Conservation (phyloP, 2,113 vertebrate species). For the Chroicocephalus ridibundus region DNA sequence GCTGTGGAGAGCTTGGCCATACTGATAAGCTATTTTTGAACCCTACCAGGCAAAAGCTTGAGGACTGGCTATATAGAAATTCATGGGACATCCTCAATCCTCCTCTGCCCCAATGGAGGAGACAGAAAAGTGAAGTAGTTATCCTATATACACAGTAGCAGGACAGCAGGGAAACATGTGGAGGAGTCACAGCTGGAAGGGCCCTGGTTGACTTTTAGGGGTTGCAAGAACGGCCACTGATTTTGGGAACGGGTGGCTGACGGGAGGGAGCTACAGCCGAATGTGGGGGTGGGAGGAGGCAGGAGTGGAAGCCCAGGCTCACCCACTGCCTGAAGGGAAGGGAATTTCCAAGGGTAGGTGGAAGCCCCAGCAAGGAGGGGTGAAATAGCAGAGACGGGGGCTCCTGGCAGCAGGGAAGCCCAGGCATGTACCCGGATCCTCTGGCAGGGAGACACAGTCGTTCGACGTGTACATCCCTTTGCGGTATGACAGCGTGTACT, state of each 20-base stretch:
- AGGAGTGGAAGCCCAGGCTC: background rate
- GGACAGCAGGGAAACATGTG: background rate
- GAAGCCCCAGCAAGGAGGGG: background rate
- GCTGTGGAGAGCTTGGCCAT: background rate
- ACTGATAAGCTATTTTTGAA: background rate
- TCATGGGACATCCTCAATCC: background rate
- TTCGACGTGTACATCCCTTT: accelerated
- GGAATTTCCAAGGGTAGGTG: background rate
- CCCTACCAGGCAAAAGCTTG: background rate
- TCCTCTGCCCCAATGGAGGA: background rate
- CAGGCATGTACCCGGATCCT: background rate
- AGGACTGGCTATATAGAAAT: background rate
- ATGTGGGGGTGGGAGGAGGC: background rate
- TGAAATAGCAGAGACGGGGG: background rate
- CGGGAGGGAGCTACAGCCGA: background rate
- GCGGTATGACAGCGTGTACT: accelerated
- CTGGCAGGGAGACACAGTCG: accelerated
- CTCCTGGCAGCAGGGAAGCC: background rate
- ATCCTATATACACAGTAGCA: background rate
- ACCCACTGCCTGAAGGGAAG: background rate
- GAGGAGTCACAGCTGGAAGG: background rate
- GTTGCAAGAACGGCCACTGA: background rate
- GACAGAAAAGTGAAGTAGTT: background rate
- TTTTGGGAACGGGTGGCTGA: background rate
- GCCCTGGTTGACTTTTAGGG: background rate